Evolutionary conservation across 2,888 invertebrate genomes (phyloP), one percentile per base, ranked within the genome.

Genomic region (Didymodactylos carnosus): DNA sequence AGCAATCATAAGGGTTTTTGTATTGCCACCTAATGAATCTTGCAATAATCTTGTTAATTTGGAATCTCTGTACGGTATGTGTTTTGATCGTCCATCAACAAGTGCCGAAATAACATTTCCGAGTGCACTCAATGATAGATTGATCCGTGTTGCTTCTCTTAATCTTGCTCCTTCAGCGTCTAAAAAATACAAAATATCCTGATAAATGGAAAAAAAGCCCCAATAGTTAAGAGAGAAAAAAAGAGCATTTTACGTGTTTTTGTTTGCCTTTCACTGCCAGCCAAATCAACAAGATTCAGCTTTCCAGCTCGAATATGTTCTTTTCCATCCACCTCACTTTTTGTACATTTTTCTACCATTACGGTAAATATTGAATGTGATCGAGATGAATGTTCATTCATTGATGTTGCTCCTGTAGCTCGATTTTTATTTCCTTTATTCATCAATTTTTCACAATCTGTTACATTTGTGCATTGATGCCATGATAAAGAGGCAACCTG

Each of bases 71-170:
- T 89, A 91, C 0, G 90, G 90, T 87, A 83, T 83, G 80, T 90
- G 89, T 80, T 88, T 90, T 49, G 89, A 88, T 77, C 88, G 91
- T 76, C 88, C 90, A 84, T 89, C 91, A 69, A 89, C 91, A 72
- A 92, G 82, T 0, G 91, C 91, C 1, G 91, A 91, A 77, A 92
- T 92, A 0, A 92, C 92, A 81, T 92, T 92, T 4, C 91, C 92
- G 70, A 92, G 84, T 0, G 92, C 92, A 16, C 91, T 91, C 39
- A 92, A 84, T 0, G 91, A 91, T 71, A 92, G 83, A 84, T 92
- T 92, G 75, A 92, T 92, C 84, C 91, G 92, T 0, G 91, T 91
- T 0, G 91, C 92, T 83, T 92, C 92, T 79, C 90, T 91, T 39
- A 92, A 84, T 19, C 92, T 85, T 76, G 90, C 90, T 0, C 92